Percentiles rank a stretch among this genome's conserved stretches.
These are phyloP conservation scores for Tadarida brasiliensis DNA, from an alignment of 2,797 vertebrate species.

Conservation along the genomic window DNA sequence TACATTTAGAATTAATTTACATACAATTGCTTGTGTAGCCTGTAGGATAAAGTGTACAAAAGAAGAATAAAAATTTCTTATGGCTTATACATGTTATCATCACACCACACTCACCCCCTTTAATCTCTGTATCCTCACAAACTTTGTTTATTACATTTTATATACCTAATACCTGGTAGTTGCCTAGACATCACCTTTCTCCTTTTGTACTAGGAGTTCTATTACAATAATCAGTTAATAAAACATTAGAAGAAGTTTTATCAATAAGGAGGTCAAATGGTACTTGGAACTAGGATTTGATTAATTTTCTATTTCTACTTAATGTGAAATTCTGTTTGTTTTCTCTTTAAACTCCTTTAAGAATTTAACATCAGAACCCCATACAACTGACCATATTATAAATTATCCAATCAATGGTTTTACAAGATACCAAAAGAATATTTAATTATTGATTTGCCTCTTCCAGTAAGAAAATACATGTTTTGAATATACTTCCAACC, in stretches of 20 bases:
- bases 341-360: slow-evolving; percentile 11
- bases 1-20: not conserved
- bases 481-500: not conserved
- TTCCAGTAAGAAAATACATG: not conserved
- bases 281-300: not conserved
- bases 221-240: not conserved
- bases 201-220: not conserved
- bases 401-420: not conserved
- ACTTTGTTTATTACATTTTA: not conserved
- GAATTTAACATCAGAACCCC: not conserved
- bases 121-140: not conserved
- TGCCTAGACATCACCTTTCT: not conserved
- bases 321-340: not conserved
- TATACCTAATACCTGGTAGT: not conserved
- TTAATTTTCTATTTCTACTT: not conserved
- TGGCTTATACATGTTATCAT: not conserved
- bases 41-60: not conserved
- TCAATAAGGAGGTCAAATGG: not conserved
- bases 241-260: slow-evolving; percentile 16
- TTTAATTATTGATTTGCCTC: slow-evolving; percentile 44
- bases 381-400: not conserved
- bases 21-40: not conserved
- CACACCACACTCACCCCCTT: not conserved
- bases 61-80: not conserved
- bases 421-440: not conserved